Evolutionary conservation across 2,113 vertebrate species (phyloP), one percentile per base, ranked within the genome.

Genomic region (Limanda limanda): DNA sequence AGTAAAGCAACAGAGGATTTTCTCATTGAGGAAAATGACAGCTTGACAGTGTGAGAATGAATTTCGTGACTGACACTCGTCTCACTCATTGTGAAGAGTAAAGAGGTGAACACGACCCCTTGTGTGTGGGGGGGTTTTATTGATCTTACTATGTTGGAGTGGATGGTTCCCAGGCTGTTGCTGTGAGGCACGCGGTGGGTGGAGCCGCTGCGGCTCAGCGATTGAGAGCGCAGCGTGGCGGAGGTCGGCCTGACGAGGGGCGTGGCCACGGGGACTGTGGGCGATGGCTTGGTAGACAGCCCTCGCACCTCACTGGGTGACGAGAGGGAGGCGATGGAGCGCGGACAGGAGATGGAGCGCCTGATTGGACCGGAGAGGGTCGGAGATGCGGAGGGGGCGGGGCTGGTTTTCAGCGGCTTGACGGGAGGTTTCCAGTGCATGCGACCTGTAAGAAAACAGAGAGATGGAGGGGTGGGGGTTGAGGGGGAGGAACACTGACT

Each of bases 341-440:
- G 97, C 9, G 98, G 98, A 84, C 97, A 99, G 76, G 97, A 98
- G 82, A 98, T 95, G 31, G 98, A 99, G 78, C 97, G 97, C 54
- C 97, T 93, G 71, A 99, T 98, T 78, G 96, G 94, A 24, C 95
- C 95, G 24, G 95, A 65, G 9, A 94, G 88, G 6, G 93, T 89
- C 0, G 95, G 79, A 0, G 95, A 91, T 23, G 92, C 91, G 0
- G 95, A 94, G 2, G 94, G 91, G 54, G 94, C 94, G 2, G 93
- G 88, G 58, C 88, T 81, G 45, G 92, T 66, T 90, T 94, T 93
- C 20, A 83, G 58, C 1, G 88, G 90, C 92, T 95, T 96, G 85
- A 88, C 70, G 3, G 89, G 90, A 80, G 92, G 93, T 70, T 96
- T 95, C 94, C 93, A 94, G 78, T 92, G 90, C 52, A 95, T 89